phyloP scores from a whole-genome alignment of 2,797 vertebrate genomes.

The Micromesistius poutassou region DNA sequence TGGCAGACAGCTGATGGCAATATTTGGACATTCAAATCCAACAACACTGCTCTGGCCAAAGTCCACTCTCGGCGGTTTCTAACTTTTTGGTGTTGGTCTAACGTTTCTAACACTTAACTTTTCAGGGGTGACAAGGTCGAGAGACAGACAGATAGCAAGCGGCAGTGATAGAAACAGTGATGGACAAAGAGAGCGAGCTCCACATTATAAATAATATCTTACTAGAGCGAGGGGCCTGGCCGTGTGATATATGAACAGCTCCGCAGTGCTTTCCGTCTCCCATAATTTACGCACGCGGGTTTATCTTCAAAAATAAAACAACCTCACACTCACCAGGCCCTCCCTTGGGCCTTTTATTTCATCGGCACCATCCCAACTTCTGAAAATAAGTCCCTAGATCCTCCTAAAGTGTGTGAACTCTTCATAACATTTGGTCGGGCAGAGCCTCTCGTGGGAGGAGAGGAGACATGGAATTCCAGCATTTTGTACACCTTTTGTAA shows the following conservation, averaged over 20 bases:
- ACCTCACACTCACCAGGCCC: constrained; percentile 57
- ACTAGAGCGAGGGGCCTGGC: constrained; percentile 1
- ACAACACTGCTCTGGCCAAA: constrained; percentile 40
- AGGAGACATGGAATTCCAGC: not conserved
- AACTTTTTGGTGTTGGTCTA: too few species aligned
- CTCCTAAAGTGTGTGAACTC: constrained; percentile 5
- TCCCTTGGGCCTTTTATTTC: constrained; percentile 50
- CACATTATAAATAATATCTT: not conserved
- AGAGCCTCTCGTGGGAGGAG: not conserved
- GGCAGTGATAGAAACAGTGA: not conserved
- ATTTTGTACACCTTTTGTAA: not conserved
- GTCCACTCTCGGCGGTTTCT: constrained; percentile 41
- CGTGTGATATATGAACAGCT: constrained; percentile 67
- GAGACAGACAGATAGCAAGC: not conserved
- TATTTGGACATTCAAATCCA: constrained; percentile 25
- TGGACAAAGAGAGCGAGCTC: not conserved
- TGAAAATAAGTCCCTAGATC: constrained; percentile 7
- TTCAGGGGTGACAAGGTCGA: constrained; percentile 18
- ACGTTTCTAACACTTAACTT: too few species aligned
- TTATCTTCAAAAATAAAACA: constrained; percentile 65
- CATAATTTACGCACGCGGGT: constrained; percentile 59
- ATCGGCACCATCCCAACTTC: constrained; percentile 45
- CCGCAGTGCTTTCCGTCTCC: constrained; percentile 60
- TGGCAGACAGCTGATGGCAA: constrained; percentile 19
- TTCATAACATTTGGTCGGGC: not conserved